phyloP scores from a whole-genome alignment of 2,113 vertebrate species.

The Hippocampus zosterae region DNA sequence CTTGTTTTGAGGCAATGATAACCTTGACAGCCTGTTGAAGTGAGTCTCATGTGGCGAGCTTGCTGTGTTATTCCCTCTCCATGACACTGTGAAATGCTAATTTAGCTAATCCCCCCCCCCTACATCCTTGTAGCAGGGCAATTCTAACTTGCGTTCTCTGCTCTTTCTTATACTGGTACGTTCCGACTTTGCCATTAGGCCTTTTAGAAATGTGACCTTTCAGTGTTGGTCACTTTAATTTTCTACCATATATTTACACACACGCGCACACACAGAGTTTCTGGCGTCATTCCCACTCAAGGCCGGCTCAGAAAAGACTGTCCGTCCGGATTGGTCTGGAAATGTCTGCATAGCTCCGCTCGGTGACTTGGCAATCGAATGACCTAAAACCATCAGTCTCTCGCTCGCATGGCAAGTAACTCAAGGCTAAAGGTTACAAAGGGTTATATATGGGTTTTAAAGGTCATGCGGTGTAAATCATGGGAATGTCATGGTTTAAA shows the following conservation, averaged over 20 bases:
- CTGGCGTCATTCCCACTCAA: conserved; percentile 30
- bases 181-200: conserved; percentile 4
- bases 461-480: too few relatives aligned
- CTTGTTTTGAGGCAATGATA: not conserved
- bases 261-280: conserved; percentile 10
- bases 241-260: not conserved
- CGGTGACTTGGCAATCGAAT: conserved; percentile 46
- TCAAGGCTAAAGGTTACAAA: too few relatives aligned
- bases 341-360: conserved; percentile 47
- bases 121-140: conserved; percentile 36
- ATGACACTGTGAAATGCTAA: conserved; percentile 41
- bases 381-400: conserved; percentile 9
- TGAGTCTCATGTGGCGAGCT: conserved; percentile 32
- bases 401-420: too few relatives aligned
- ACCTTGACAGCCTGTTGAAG: conserved; percentile 4
- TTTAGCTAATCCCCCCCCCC: conserved; percentile 46
- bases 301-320: conserved; percentile 24
- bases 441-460: too few relatives aligned
- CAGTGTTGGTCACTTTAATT: conserved; percentile 16
- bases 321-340: conserved; percentile 46
- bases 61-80: conserved; percentile 30
- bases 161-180: conserved; percentile 2
- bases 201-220: conserved; percentile 36
- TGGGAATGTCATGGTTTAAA: not conserved
- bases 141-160: conserved; percentile 24